These are phyloP conservation scores for Epizoanthus ramosus DNA, from an alignment of 92 coral and sea anemone genomes.

Conservation along the genomic window DNA sequence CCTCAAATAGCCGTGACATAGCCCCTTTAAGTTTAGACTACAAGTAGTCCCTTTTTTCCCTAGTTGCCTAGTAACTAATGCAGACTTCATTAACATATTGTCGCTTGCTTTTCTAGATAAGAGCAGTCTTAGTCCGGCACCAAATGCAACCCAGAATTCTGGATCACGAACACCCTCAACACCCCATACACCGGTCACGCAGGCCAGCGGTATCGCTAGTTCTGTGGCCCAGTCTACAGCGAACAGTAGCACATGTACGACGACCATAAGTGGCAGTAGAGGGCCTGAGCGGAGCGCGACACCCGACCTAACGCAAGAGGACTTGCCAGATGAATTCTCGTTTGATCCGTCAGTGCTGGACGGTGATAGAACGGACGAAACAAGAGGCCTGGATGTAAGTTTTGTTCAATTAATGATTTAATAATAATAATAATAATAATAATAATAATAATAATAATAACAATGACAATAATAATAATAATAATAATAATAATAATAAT, in stretches of 20 bases:
- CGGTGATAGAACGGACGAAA: slow-evolving; percentile 25
- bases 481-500: too few relatives aligned
- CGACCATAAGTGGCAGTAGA: slow-evolving; percentile 6
- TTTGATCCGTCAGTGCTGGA: slow-evolving; percentile 40
- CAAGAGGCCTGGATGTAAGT: slow-evolving; percentile 37
- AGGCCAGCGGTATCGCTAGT: slow-evolving; percentile 4
- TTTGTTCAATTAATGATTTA: not conserved
- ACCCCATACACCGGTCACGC: slow-evolving; percentile 28
- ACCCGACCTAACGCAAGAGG: slow-evolving; percentile 43
- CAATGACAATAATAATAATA: too few relatives aligned
- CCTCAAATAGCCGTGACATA: too few relatives aligned
- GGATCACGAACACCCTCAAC: slow-evolving; percentile 38
- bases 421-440: too few relatives aligned
- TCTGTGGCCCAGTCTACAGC: slow-evolving; percentile 20
- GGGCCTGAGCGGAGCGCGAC: slow-evolving; percentile 25
- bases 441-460: too few relatives aligned
- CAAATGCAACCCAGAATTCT: slow-evolving; percentile 29
- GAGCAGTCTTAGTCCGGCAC: slow-evolving; percentile 24
- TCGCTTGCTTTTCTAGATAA: slow-evolving; percentile 11
- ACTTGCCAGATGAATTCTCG: slow-evolving; percentile 28
- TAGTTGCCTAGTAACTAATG: too few relatives aligned
- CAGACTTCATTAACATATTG: too few relatives aligned
- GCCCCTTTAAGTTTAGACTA: too few relatives aligned
- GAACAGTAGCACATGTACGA: slow-evolving; percentile 24
- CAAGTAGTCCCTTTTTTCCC: too few relatives aligned